Base-by-base conservation (phyloP, 2,797 vertebrate genomes). In the Xiphorhynchus erythropygius region DNA sequence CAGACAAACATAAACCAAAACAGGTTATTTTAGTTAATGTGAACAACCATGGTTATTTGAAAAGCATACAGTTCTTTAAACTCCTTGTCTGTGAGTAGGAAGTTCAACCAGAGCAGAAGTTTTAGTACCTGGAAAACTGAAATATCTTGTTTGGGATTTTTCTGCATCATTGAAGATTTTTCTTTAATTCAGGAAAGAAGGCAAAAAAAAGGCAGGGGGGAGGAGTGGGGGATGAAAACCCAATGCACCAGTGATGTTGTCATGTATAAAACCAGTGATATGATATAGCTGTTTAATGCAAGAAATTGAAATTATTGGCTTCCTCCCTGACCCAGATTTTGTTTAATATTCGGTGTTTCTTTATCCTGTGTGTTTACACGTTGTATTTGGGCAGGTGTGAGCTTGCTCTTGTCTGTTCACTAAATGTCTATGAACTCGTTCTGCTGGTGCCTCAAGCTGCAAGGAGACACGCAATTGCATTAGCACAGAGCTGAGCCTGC, bases 341-440 rank as follows among this genome's bases (percentile, higher is more conserved):
- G 27, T 87, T 89, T 89, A 65, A 84, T 87, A 75, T 55, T 78
- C n/a, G 41, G 15, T 63, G 28, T 80, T 92, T 94, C 81, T 91
- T 92, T 94, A 83, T 80, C 49, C 52, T 67, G 22, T 52, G 1
- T 96, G 71, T 96, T 96, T 96, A 93, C 71, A 71, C n/a, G 1
- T 80, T 95, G 37, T 80, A 73, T 89, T 85, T 87, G 62, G 93
- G 94, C 96, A 96, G 79, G 96, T 92, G 87, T 77, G 93, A 87
- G 91, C 96, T 92, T 95, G 96, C 62, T 83, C 60, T 68, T 74
- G 64, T 83, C 82, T 92, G 64, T 83, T 96, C 75, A 46, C 49
- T 88, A 25, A 91, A 60, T 77, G 56, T 57, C 60, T 11, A 22
- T 89, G 93, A 93, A 91, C 95, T 96, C 39, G 96, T 92, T 96